phyloP scores from a whole-genome alignment of 2,113 vertebrate genomes.

The Accipiter cooperii region DNA sequence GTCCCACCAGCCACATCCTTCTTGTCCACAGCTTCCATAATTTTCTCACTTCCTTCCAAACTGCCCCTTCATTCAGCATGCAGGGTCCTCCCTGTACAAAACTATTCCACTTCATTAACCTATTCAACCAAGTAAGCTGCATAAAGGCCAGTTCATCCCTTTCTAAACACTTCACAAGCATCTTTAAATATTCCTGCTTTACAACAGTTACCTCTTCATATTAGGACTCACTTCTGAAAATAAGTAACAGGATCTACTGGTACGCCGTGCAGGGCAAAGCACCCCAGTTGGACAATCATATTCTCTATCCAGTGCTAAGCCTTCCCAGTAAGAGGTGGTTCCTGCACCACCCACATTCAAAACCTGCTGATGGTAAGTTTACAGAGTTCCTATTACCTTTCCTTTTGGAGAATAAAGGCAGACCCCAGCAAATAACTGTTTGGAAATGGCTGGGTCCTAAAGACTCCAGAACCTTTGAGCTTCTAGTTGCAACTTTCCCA shows the following conservation, averaged over 20 bases:
- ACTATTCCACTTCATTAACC: neutral
- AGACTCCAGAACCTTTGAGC: neutral
- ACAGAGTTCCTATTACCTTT: neutral
- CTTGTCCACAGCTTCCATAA: neutral
- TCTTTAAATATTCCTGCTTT: neutral
- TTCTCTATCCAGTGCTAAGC: neutral
- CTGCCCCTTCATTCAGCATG: neutral
- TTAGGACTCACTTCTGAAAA: neutral
- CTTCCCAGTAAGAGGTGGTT: neutral
- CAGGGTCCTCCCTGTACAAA: rapidly evolving
- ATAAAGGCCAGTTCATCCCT: neutral
- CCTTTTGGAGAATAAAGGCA: neutral
- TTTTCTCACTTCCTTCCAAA: neutral
- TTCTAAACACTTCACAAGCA: neutral
- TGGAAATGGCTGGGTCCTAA: neutral
- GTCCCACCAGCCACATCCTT: neutral
- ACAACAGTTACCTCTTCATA: neutral
- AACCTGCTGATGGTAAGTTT: neutral
- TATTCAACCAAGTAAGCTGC: neutral
- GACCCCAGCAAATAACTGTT: neutral
- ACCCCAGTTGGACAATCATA: neutral
- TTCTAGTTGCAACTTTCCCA: neutral
- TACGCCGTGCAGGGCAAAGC: neutral
- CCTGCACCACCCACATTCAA: neutral
- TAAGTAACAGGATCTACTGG: neutral